Evolutionary conservation across 1,140 invertebrate species (phyloP), one percentile per base, ranked within the genome.

Genomic region (Calephelis virginiensis): DNA sequence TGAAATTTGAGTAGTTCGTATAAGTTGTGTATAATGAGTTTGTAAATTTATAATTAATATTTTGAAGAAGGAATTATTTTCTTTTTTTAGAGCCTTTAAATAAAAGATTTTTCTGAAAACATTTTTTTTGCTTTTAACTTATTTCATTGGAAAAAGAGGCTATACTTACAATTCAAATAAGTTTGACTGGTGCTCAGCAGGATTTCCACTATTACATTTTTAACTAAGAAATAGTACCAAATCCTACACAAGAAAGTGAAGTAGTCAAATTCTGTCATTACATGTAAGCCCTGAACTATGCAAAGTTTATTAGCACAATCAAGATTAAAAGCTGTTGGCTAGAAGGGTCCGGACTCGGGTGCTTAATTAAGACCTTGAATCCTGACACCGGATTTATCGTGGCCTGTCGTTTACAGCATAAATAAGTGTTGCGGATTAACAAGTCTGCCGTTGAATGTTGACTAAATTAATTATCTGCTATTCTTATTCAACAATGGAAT

Each of bases 301-400:
- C 56, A 68, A 68, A 59, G 67, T 77, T 80, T 82, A 77, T 80
- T 78, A 76, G 64, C 70, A 67, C 72, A 73, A 77, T 79, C 72
- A 80, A 80, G 78, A 80, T 82, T 80, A 80, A 80, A 82, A 78
- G 75, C 74, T 69, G 67, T 70, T 68, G 68, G 67, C 65, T 59
- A 37, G 53, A 59, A 59, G 53, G 53, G 53, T 59, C 53, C 37
- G 53, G 12, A 59, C 37, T 59, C 53, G 53, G 28, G 28, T 28
- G 53, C 50, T 53, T 53, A 82, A 80, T 82, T 82, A 82, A 82
- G 75, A 72, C 71, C 78, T 78, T 72, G 74, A 78, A 73, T 76
- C 68, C 74, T 53, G 49, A 53, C 66, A 62, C 62, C 63, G 75
- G 73, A 80, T 78, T 82, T 82, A 74, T 75, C 66, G 72, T 70